These are phyloP conservation scores for Macrotrachela quadricornifera DNA, from an alignment of 1,140 invertebrate genomes.

Conservation along the genomic window DNA sequence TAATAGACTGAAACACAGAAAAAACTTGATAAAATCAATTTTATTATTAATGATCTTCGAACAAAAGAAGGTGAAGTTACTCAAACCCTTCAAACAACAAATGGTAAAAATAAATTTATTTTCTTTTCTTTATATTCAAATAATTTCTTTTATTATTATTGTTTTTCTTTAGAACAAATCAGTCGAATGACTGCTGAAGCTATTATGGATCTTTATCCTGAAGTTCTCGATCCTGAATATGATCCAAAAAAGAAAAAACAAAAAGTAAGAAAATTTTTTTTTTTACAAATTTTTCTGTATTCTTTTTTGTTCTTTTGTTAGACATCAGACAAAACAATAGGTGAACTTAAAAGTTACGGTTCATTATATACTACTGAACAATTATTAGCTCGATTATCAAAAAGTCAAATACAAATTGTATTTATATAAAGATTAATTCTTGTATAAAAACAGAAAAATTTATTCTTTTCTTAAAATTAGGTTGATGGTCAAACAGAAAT, in stretches of 20 bases:
- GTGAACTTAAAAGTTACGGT: background rate
- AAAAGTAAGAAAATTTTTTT: background rate
- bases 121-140: too few species aligned
- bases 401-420: background rate
- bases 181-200: background rate
- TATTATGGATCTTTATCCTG: background rate
- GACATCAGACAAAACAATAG: background rate
- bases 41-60: background rate
- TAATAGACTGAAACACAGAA: too few species aligned
- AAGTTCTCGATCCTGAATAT: background rate
- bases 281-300: background rate
- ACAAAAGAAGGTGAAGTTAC: background rate
- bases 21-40: too few species aligned
- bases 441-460: too few species aligned
- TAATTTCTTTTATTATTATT: too few species aligned
- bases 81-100: too few species aligned
- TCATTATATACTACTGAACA: background rate
- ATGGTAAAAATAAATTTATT: too few species aligned
- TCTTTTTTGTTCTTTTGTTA: too few species aligned
- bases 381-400: background rate
- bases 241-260: background rate
- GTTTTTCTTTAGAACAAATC: too few species aligned
- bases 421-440: background rate
- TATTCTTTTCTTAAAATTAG: too few species aligned
- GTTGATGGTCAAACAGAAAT: background rate